Evolutionary conservation across 2,113 vertebrate species (phyloP), one percentile per base, ranked within the genome.

Genomic region (Aix galericulata): DNA sequence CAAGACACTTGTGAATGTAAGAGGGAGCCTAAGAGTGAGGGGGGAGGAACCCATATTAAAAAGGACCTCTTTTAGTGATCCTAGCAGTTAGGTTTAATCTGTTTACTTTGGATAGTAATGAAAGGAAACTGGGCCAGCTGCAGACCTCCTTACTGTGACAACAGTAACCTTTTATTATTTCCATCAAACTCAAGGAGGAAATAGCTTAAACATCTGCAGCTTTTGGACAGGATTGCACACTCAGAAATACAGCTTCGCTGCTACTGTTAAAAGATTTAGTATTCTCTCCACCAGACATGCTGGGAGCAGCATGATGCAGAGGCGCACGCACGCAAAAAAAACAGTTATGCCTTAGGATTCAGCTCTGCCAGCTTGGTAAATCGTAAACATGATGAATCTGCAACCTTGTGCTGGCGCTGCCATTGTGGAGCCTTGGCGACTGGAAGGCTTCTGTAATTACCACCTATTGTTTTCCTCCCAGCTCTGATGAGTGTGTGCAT

Each of bases 81-180:
- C 34, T 55, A 92, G 94, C 96, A 91, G 97, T 98, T 97, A 46
- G 1, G 73, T 97, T 98, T 98, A 97, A 98, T 97, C 97, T 98
- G 96, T 98, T 98, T 98, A 97, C 95, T 86, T 97, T 98, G 98
- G 98, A 97, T 93, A 63, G 96, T 92, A 97, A 97, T 98, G 95
- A 98, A 98, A 98, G 97, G 98, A 98, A 98, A 94, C 95, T 80
- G 94, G 86, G 93, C 97, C 97, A 98, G 98, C 98, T 98, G 98
- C 97, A 97, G 97, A 96, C 97, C 97, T 98, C 97, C 97, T 98
- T 95, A 98, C 97, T 98, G 97, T 97, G 98, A 97, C 98, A 98
- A 97, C 97, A 98, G 95, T 97, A 97, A 98, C 97, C 97, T 97
- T 98, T 97, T 98, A 98, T 98, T 97, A 97, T 97, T 97, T 98